Conservation (phyloP, 2,797 vertebrate species). For the Geotrypetes seraphini region DNA sequence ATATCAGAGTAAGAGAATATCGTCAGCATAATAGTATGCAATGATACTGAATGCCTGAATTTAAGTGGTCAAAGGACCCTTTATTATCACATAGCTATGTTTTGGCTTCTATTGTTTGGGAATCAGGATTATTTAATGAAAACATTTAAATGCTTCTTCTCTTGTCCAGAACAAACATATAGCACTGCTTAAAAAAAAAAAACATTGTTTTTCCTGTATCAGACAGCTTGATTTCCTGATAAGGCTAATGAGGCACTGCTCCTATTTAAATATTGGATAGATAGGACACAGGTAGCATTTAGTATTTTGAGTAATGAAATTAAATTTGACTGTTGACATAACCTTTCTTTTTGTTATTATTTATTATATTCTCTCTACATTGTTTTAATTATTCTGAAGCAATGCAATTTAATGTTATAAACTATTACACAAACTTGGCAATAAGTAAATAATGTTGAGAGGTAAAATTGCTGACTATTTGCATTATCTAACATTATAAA, state of each 20-base stretch:
- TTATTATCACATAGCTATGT: too few species aligned
- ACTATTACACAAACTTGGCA: constrained; percentile 21
- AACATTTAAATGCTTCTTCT: too few species aligned
- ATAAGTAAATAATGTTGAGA: constrained; percentile 5
- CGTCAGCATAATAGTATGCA: too few species aligned
- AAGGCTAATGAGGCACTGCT: constrained; percentile 29
- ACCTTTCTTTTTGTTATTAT: constrained; percentile 29
- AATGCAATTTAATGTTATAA: constrained; percentile 20
- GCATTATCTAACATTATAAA: constrained; percentile 19
- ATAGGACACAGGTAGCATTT: constrained; percentile 21
- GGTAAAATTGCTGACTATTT: neutral
- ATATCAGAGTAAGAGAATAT: too few species aligned
- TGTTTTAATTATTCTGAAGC: constrained; percentile 1
- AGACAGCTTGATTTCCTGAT: constrained; percentile 17
- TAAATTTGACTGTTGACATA: constrained; percentile 26
- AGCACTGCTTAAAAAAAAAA: too few species aligned
- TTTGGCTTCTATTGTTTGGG: too few species aligned
- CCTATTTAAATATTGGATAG: constrained; percentile 29
- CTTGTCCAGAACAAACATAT: too few species aligned
- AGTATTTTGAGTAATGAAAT: constrained; percentile 30
- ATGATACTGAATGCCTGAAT: too few species aligned
- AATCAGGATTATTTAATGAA: too few species aligned
- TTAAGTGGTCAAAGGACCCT: too few species aligned
- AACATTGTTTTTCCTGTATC: constrained; percentile 9
- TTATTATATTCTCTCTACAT: neutral